Evolutionary conservation across 2,797 vertebrate species (phyloP).

Genomic region (Hyperoplus immaculatus): DNA sequence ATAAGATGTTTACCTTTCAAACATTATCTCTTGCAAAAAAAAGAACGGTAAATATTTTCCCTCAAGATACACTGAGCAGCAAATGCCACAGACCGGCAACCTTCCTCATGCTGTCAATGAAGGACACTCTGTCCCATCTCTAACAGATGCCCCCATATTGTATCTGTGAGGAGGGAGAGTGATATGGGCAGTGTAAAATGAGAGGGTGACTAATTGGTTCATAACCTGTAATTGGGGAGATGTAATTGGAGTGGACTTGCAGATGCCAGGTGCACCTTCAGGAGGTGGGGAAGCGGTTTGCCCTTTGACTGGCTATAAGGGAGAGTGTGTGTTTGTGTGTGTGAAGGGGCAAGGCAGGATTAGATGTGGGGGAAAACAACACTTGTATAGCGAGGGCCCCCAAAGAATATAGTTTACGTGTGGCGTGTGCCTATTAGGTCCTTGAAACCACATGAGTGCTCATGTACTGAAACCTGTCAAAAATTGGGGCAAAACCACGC

Average conservation of each 20-base stretch:
- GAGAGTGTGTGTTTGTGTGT: conserved; percentile 51
- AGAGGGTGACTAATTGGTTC: conserved; percentile 89
- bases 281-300: conserved; percentile 77
- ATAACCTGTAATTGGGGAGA: conserved; percentile 83
- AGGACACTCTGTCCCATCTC: conserved; percentile 54
- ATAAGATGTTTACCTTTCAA: conserved; percentile 67
- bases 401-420: conserved; percentile 64
- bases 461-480: conserved; percentile 37
- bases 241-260: conserved; percentile 84
- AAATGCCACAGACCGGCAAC: conserved; percentile 28
- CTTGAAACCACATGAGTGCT: conserved; percentile 69
- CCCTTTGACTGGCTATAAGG: conserved; percentile 74
- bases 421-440: conserved; percentile 70
- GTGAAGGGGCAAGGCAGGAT: conserved; percentile 34
- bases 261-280: conserved; percentile 85
- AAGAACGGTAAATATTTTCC: conserved; percentile 20
- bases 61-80: conserved; percentile 31
- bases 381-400: conserved; percentile 49
- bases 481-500: conserved; percentile 37
- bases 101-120: conserved; percentile 35
- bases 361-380: conserved; percentile 38
- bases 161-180: conserved; percentile 57
- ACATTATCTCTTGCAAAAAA: conserved; percentile 53
- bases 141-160: conserved; percentile 80
- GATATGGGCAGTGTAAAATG: conserved; percentile 83